Conservation (phyloP, 2,888 invertebrate genomes). For the Trilocha varians region DNA sequence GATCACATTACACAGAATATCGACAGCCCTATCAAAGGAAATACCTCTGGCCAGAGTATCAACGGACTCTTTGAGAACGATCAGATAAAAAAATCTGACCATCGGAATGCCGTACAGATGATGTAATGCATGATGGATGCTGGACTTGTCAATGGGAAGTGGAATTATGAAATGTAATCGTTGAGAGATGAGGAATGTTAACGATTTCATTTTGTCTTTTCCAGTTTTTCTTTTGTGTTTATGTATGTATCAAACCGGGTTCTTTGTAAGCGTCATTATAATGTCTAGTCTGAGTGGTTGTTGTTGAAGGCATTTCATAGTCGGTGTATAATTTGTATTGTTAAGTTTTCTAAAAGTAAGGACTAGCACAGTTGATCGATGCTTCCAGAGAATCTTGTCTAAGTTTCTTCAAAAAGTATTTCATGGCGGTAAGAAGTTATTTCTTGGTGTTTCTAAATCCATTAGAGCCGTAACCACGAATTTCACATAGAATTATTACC, state of each 20-base stretch:
- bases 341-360: too few relatives aligned
- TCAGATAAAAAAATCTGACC: conserved; percentile 2
- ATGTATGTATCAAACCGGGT: not conserved
- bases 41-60: not conserved
- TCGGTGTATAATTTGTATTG: too few relatives aligned
- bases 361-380: too few relatives aligned
- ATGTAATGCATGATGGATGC: not conserved
- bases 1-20: not conserved
- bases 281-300: too few relatives aligned
- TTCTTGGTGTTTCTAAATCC: too few relatives aligned
- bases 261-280: too few relatives aligned
- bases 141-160: not conserved
- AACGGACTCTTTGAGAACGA: conserved; percentile 4
- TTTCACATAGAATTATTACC: too few relatives aligned
- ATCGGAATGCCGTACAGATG: conserved; percentile 1
- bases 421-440: too few relatives aligned
- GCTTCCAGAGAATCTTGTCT: too few relatives aligned
- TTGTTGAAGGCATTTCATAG: too few relatives aligned
- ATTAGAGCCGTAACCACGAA: too few relatives aligned
- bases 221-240: not conserved
- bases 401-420: too few relatives aligned
- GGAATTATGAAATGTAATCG: not conserved
- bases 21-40: not conserved
- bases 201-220: not conserved
- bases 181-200: not conserved